Evolutionary conservation across 2,888 invertebrate genomes (phyloP), one percentile per base, ranked within the genome.

Genomic region (Apodemia mormo): DNA sequence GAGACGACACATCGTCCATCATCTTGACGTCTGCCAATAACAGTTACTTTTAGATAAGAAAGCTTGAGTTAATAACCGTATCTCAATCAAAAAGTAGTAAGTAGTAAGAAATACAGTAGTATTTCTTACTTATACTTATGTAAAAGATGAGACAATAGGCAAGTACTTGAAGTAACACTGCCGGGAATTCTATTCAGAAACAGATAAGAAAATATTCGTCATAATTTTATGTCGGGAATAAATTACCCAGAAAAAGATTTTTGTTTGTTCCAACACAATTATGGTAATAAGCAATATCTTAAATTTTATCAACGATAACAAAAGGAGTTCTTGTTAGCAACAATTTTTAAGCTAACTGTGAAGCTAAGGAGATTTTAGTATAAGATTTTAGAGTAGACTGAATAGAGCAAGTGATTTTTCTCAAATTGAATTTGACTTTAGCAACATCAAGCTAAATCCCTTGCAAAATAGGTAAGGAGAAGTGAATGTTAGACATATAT

Each of bases 11-110:
- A 71, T 83, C 84, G 80, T 88, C 81, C 80, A 87, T 89, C 87
- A 89, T 83, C 78, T 77, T 78, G 85, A 85, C 85, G 86, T 84
- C 84, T 88, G 88, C 81, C 89, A 87, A 87, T 87, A 86, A 80
- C 87, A 87, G 79, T 82, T 82, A 82, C 83, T 82, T 87, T 83
- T 83, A 61, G 61, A 61, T 61, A 61, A 61, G 61, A 61, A 61
- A 61, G 33, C 61, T 61, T 29, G 33, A 61, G 61, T 33, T 61
- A 61, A 61, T 61, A 61, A 61, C 30, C 14, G 61, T 33, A 33
- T 33, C 61, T 61, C 61, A 61, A 61, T 61, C 61, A 61, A 61
- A 61, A 61, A 33, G 61, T n/a, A n/a, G n/a, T n/a, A n/a, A n/a
- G n/a, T n/a, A n/a, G n/a, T n/a, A n/a, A n/a, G n/a, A n/a, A n/a